phyloP scores from a whole-genome alignment of 2,113 vertebrate species.

The Prunella fulvescens region DNA sequence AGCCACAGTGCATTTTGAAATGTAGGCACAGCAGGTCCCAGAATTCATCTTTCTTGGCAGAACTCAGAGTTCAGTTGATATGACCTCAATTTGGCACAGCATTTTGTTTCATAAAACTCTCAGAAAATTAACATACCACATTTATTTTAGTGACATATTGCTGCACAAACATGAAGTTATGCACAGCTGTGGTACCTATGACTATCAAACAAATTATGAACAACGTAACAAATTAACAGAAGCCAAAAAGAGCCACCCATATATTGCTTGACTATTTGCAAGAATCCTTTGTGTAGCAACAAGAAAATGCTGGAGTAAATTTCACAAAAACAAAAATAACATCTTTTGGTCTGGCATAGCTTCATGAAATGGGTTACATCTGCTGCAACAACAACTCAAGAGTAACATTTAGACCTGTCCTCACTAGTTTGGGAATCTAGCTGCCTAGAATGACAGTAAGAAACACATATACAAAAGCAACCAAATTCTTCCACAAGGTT shows the following conservation, averaged over 20 bases:
- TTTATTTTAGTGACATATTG: background rate
- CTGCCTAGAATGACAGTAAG: background rate
- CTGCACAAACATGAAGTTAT: conserved; percentile 26
- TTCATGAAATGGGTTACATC: background rate
- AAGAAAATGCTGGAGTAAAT: background rate
- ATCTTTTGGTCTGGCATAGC: background rate
- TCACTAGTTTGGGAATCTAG: background rate
- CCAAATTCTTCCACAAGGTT: background rate
- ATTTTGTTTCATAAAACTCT: conserved; percentile 18
- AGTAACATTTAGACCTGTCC: background rate
- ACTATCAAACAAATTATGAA: conserved; percentile 13
- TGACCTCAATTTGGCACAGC: conserved; percentile 35
- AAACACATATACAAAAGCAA: background rate
- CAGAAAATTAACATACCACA: conserved; percentile 3
- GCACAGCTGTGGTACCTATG: conserved; percentile 42
- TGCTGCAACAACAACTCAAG: background rate
- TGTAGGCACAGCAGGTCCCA: background rate
- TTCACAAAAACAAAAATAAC: background rate
- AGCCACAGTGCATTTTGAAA: background rate
- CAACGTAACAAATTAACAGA: background rate
- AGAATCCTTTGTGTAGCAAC: conserved; percentile 24
- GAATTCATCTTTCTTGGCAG: conserved; percentile 29
- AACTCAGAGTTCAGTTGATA: background rate
- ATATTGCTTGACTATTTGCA: background rate
- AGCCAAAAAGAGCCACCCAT: conserved; percentile 38